Conservation (phyloP, 2,797 vertebrate genomes). For the Kryptolebias ocellatus region DNA sequence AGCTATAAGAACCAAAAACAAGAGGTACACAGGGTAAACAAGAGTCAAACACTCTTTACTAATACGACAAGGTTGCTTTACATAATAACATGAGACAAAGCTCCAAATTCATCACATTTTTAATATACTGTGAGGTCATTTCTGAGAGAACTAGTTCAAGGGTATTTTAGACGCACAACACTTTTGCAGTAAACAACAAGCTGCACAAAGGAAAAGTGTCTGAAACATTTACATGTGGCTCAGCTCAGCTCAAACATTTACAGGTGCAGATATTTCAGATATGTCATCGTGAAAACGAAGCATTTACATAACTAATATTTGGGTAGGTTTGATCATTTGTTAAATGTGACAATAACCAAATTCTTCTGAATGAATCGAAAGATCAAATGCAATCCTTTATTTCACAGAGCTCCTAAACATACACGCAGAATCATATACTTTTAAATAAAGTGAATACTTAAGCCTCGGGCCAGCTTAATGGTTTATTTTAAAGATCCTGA, state of each 20-base stretch:
- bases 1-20: conserved; percentile 7
- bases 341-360: neutral
- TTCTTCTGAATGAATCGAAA: no score
- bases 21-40: neutral
- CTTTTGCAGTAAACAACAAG: neutral
- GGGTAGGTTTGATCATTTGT: neutral
- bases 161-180: neutral
- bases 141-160: neutral
- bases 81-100: no score
- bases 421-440: no score
- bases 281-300: neutral
- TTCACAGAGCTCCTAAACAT: no score
- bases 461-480: no score
- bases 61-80: no score
- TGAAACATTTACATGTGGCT: neutral
- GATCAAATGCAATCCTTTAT: no score
- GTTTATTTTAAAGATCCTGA: no score
- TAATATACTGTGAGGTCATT: no score
- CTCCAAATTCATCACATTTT: no score
- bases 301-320: neutral
- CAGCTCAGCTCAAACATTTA: neutral
- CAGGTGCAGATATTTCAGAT: neutral
- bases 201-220: neutral
- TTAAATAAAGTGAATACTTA: no score
- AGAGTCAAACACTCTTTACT: neutral